phyloP scores from a whole-genome alignment of 1,140 invertebrate species.

The Colletes latitarsis region DNA sequence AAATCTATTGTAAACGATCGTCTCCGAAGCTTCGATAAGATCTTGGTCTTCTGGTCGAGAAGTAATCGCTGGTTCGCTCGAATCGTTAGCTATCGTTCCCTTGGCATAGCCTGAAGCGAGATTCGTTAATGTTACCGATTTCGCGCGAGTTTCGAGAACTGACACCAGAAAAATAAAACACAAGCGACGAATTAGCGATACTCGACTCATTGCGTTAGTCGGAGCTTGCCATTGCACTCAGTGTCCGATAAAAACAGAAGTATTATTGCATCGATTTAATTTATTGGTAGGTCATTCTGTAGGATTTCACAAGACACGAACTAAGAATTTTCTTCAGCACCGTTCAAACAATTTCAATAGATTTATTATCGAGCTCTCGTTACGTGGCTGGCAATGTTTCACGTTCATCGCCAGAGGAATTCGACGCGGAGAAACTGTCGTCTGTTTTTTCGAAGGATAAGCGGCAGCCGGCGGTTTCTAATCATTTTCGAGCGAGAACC shows the following conservation, averaged over 20 bases:
- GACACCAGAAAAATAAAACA: conserved; percentile 7
- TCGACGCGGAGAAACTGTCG: conserved; percentile 12
- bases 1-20: conserved; percentile 29
- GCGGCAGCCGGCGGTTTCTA: conserved; percentile 53
- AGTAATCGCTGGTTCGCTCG: no score
- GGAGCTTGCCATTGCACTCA: conserved; percentile 21
- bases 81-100: no score
- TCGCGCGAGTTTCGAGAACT: background rate
- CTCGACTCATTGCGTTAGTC: conserved; percentile 27
- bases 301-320: background rate
- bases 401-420: no score
- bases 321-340: background rate
- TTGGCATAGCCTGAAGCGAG: no score
- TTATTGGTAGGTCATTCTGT: background rate
- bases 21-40: conserved; percentile 33
- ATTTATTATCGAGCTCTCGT: background rate
- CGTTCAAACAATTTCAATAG: background rate
- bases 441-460: conserved; percentile 2
- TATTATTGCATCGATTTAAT: background rate
- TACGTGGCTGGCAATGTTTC: background rate
- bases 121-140: background rate
- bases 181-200: background rate
- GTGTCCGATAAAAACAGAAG: no score
- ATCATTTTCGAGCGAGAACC: conserved; percentile 63
- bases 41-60: background rate